Base-by-base conservation (phyloP, 2,797 vertebrate species). In the Carduelis carduelis region DNA sequence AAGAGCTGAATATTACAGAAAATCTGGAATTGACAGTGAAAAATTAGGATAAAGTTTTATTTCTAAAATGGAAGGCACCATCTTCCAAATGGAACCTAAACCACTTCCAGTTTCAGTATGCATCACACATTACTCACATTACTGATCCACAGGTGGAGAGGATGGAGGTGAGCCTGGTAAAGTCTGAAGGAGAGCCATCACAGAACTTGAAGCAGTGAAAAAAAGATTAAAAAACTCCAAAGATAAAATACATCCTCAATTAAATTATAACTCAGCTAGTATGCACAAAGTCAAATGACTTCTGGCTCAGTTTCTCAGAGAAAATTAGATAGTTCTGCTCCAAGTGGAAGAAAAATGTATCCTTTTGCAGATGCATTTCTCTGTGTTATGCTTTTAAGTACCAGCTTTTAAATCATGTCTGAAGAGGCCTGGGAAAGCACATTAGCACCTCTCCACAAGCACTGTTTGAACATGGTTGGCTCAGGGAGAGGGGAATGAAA, bases 381-480 rank as follows among this genome's bases (percentile, higher is more conserved):
- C 64, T 89, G 20, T 49, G 50, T 89, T 91, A 65, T 65, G 75
- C 66, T 95, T 94, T 83, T 83, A 90, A 88, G 69, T 82, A 57
- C 23, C 34, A 66, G 80, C 35, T 88, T 68, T 93, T 90, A 84
- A 88, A 57, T 55, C 14, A 9, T 66, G 37, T 71, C 64, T 80
- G 72, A 86, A 83, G 69, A 87, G 61, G 35, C 59, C 61, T 74
- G 86, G 66, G 64, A 71, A 79, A 79, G 88, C 64, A 66, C 53
- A 88, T 84, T 44, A 86, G 52, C 76, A 90, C 70, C 63, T 90
- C 57, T 82, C 49, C 43, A 43, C 34, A 53, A 77, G 49, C 0
- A 1, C 30, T 57, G 35, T 90, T 90, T 77, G 78, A 94, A 69
- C 35, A 22, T 3, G 27, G 53, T 12, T 74, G 83, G 68, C 41